Evolutionary conservation across 2,113 vertebrate species (phyloP).

Genomic region (Lagenorhynchus albirostris): DNA sequence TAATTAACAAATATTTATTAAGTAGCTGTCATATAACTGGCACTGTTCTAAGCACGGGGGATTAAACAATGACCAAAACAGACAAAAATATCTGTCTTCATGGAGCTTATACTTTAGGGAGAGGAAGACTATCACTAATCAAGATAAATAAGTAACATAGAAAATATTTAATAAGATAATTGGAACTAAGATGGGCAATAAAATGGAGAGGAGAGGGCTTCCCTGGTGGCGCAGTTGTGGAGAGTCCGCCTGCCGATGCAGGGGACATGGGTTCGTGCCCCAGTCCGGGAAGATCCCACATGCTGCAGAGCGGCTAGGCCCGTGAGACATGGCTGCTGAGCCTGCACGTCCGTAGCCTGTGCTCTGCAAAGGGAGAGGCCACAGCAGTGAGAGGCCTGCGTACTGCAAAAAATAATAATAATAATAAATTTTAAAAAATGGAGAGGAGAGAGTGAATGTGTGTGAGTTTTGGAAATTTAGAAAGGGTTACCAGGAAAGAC

Average conservation of each 20-base stretch:
- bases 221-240: too few species aligned
- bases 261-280: accelerated
- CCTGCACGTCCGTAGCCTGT: too few species aligned
- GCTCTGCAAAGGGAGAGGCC: too few species aligned
- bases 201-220: background rate
- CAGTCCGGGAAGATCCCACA: too few species aligned
- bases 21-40: background rate
- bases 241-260: too few species aligned
- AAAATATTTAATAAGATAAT: background rate
- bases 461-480: background rate
- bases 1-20: background rate
- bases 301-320: accelerated
- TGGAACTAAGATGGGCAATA: background rate
- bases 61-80: background rate
- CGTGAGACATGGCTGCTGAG: too few species aligned
- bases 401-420: too few species aligned
- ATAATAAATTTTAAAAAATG: too few species aligned
- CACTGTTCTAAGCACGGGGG: background rate
- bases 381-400: accelerated
- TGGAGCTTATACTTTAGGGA: background rate
- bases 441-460: background rate
- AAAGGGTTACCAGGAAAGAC: background rate
- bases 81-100: background rate
- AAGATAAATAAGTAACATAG: background rate
- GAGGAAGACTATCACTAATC: background rate